Base-by-base conservation (phyloP, 2,113 vertebrate species). In the Puma concolor region DNA sequence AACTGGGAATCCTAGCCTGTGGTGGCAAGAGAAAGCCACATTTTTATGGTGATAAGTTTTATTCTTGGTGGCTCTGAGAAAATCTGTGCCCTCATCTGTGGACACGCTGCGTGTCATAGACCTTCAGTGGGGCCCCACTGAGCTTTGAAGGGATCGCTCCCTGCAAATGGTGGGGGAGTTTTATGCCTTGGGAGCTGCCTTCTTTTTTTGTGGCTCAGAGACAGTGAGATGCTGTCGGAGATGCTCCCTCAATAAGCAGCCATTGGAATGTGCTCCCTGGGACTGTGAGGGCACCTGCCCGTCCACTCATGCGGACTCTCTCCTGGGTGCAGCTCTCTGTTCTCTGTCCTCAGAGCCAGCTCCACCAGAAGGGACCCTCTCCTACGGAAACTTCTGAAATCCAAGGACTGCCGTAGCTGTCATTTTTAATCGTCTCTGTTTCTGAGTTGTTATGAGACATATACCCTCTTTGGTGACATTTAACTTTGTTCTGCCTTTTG, bases 161-260 rank as follows among this genome's bases (percentile, higher is more conserved):
- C 44, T 69, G 8, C 2, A 76, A 89, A 95, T 86, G 96, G 90
- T 50, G 0, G 1, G 16, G 50, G 84, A 95, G 72, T 85, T 90
- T 41, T 74, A 84, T 3, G 50, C 94, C 95, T 94, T 60, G 57
- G 66, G 83, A 63, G 23, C 89, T 83, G 85, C 54, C 12, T 79
- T 94, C 63, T 64, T 29, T 74, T 8, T 7, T 29, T 16, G 15
- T 92, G 2, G 23, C 27, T 87, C 33, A 0, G 57, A 98, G 57
- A 91, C 50, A 60, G 17, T 25, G 67, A 57, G 89, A 41, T 95
- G 96, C 97, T 98, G 96, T 97, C 97, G 11, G 48, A 97, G 93
- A 60, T 44, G 96, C 76, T 96, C 87, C 91, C 88, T 36, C 74
- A 63, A 33, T 7, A 94, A 82, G 95, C 21, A 95, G 77, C 88